A percentile compares a stretch with the other conserved stretches of the same genome.
These are phyloP conservation scores for Sebastes matsubarae DNA, from an alignment of 2,797 vertebrate species.

Conservation along the genomic window DNA sequence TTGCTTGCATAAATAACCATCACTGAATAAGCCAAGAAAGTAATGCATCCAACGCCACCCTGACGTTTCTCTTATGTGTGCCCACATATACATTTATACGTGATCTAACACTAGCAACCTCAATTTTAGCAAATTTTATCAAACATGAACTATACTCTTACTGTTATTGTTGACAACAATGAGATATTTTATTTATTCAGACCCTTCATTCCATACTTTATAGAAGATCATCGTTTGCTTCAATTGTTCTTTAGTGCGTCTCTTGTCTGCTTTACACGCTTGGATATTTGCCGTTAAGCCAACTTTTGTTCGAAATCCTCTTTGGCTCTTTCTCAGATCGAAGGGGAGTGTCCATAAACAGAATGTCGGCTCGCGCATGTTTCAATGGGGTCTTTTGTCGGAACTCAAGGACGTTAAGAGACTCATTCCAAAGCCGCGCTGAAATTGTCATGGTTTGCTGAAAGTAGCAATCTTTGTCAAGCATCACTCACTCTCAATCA, in stretches of 20 bases:
- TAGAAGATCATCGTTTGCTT: background rate
- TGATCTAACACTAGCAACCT: background rate
- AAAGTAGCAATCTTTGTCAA: background rate
- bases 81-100: too few relatives aligned
- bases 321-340: background rate
- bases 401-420: conserved; percentile 4
- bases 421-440: background rate
- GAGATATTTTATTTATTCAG: background rate
- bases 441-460: background rate
- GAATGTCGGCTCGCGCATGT: background rate
- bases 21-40: background rate
- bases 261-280: background rate
- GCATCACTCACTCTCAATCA: background rate
- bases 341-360: background rate
- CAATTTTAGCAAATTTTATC: background rate
- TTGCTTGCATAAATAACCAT: background rate
- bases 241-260: background rate
- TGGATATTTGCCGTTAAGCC: background rate
- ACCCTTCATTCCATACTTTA: background rate
- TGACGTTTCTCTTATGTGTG: background rate
- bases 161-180: background rate
- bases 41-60: background rate
- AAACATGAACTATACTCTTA: background rate
- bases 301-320: conserved; percentile 1
- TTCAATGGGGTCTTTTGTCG: background rate